Percentiles rank a stretch among this genome's conserved stretches.
Evolutionary conservation across 2,113 vertebrate genomes (phyloP).

Genomic region (Bagarius yarrelli): DNA sequence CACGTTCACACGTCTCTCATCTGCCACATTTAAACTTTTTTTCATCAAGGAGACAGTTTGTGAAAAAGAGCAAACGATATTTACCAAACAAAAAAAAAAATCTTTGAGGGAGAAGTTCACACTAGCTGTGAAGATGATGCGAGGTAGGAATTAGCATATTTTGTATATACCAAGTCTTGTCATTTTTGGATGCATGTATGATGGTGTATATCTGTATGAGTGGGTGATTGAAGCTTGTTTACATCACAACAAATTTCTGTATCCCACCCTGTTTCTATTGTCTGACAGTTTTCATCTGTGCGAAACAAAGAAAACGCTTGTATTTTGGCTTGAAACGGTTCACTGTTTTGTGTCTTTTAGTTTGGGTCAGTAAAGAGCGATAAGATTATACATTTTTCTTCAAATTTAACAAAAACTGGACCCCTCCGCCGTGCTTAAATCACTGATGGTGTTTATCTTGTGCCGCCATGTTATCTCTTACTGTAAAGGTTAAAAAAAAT

Average conservation of each 20-base stretch:
- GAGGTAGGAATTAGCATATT: slow-evolving; percentile 71
- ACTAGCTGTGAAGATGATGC: slow-evolving; percentile 68
- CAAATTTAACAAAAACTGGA: background rate
- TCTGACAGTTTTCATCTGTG: background rate
- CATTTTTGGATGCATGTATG: slow-evolving; percentile 19
- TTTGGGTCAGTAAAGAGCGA: background rate
- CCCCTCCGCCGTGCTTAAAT: background rate
- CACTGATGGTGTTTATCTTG: background rate
- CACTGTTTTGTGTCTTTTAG: background rate
- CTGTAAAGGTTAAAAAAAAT: background rate
- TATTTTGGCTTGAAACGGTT: background rate
- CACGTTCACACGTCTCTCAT: slow-evolving; percentile 38
- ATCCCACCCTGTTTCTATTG: background rate
- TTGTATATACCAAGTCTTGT: slow-evolving; percentile 17
- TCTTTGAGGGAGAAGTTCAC: slow-evolving; percentile 30
- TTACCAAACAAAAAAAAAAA: slow-evolving; percentile 30
- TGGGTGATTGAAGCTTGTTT: slow-evolving; percentile 38
- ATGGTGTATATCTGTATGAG: slow-evolving; percentile 3
- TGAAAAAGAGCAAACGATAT: slow-evolving; percentile 32
- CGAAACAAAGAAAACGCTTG: background rate
- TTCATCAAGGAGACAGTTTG: slow-evolving; percentile 43
- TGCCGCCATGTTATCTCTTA: background rate
- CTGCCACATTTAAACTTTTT: slow-evolving; percentile 43
- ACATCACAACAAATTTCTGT: slow-evolving; percentile 19
- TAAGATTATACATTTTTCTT: background rate